Percentiles rank a stretch among this genome's conserved stretches.
phyloP scores from a whole-genome alignment of 2,113 vertebrate genomes.

The Oryzias javanicus region DNA sequence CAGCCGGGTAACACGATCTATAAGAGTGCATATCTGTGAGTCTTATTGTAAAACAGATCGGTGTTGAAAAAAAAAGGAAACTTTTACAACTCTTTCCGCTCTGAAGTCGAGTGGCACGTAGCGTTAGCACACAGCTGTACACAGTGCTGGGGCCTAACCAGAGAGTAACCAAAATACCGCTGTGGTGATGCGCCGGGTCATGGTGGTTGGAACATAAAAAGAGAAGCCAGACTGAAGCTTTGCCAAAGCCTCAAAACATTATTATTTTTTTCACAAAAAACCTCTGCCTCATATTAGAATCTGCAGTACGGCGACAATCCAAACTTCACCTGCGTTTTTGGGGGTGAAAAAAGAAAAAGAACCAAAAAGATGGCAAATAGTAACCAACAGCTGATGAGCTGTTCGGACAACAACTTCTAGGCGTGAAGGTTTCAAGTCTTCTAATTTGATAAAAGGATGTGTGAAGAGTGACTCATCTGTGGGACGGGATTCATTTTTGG shows the following conservation, averaged over 20 bases:
- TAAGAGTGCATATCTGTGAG: neutral
- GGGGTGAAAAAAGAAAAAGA: neutral
- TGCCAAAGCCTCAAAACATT: slow-evolving; percentile 22
- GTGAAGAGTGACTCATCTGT: too few species aligned
- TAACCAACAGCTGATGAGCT: too few species aligned
- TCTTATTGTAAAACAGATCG: neutral
- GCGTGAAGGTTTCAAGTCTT: too few species aligned
- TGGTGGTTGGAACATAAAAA: slow-evolving; percentile 75
- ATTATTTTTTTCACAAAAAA: neutral
- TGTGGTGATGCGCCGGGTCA: slow-evolving; percentile 80
- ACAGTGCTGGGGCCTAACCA: slow-evolving; percentile 68
- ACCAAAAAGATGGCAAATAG: neutral
- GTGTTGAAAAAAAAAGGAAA: neutral
- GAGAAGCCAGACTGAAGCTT: slow-evolving; percentile 45
- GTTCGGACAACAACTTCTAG: too few species aligned
- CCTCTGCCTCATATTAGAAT: too few species aligned
- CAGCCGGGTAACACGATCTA: neutral
- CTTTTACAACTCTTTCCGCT: neutral
- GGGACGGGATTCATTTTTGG: too few species aligned
- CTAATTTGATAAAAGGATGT: too few species aligned
- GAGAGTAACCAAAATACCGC: slow-evolving; percentile 81
- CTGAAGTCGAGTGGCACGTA: slow-evolving; percentile 4
- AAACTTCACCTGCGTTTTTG: neutral
- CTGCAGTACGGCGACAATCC: too few species aligned
- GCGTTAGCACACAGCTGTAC: slow-evolving; percentile 16